phyloP scores from a whole-genome alignment of 2,113 vertebrate genomes.

The Hepsetus odoe region DNA sequence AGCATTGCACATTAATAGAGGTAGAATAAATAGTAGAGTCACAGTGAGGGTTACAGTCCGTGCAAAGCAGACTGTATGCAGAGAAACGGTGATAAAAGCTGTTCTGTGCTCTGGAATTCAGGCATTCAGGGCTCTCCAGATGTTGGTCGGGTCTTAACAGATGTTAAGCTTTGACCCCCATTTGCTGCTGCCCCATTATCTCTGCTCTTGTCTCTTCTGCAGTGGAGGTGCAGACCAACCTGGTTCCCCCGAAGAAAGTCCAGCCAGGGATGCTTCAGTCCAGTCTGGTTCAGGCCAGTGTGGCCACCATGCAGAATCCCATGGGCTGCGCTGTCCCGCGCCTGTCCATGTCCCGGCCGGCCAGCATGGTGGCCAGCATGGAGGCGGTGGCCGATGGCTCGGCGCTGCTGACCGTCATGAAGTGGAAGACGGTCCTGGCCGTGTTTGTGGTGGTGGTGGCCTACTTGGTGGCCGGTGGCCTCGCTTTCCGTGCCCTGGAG shows the following conservation, averaged over 20 bases:
- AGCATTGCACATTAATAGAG: no score
- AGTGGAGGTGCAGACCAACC: slow-evolving; percentile 83
- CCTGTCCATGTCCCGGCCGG: slow-evolving; percentile 78
- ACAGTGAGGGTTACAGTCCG: no score
- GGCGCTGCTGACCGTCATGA: slow-evolving; percentile 90
- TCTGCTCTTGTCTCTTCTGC: background rate
- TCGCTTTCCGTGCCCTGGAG: slow-evolving; percentile 89
- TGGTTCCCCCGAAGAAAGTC: slow-evolving; percentile 73
- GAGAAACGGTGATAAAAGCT: no score
- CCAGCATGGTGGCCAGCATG: slow-evolving; percentile 86
- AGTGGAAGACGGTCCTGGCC: slow-evolving; percentile 93
- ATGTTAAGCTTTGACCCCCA: no score
- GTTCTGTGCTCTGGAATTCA: no score
- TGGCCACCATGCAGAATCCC: slow-evolving; percentile 79
- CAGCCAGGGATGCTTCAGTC: slow-evolving; percentile 76
- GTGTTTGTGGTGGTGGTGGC: slow-evolving; percentile 93
- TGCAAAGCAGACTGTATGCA: no score
- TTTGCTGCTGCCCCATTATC: background rate
- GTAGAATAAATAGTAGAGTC: no score
- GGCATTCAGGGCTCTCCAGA: no score
- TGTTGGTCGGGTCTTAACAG: no score
- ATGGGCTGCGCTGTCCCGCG: slow-evolving; percentile 80
- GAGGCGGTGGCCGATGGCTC: slow-evolving; percentile 78
- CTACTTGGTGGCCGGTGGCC: slow-evolving; percentile 88
- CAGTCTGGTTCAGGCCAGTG: slow-evolving; percentile 76